A percentile compares a stretch with the other conserved stretches of the same genome.
Evolutionary conservation across 1,140 invertebrate genomes (phyloP).

Genomic region (Acyrthosiphon pisum): DNA sequence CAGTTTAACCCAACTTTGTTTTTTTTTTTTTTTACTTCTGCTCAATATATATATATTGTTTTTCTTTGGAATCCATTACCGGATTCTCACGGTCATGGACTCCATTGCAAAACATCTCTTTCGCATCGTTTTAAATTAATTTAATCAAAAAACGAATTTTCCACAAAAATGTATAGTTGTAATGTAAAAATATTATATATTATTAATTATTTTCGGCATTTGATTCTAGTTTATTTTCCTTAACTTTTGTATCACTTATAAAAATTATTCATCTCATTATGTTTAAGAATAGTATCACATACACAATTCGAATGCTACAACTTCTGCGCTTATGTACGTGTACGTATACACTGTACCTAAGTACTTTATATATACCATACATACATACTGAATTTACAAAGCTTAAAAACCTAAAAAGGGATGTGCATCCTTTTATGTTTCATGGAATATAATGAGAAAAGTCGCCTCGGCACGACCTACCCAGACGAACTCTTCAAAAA

Average conservation of each 20-base stretch:
- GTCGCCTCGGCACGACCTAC: constrained; percentile 17
- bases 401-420: constrained; percentile 14
- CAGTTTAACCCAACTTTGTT: background rate
- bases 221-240: background rate
- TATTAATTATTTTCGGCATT: background rate
- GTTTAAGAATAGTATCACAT: background rate
- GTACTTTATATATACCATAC: background rate
- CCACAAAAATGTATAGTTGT: background rate
- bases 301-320: background rate
- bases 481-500: constrained; percentile 53
- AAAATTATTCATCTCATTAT: background rate
- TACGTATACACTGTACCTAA: background rate
- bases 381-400: constrained; percentile 18
- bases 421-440: constrained; percentile 28
- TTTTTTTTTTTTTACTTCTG: background rate
- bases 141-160: background rate
- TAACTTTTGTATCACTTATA: background rate
- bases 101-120: background rate
- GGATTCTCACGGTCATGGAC: background rate
- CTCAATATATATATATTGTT: background rate
- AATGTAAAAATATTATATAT: background rate
- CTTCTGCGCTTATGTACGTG: background rate
- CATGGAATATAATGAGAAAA: constrained; percentile 50
- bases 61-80: background rate
- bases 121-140: background rate